Base-by-base conservation (phyloP, 1,140 invertebrate species). In the Bombus haemorrhoidalis region DNA sequence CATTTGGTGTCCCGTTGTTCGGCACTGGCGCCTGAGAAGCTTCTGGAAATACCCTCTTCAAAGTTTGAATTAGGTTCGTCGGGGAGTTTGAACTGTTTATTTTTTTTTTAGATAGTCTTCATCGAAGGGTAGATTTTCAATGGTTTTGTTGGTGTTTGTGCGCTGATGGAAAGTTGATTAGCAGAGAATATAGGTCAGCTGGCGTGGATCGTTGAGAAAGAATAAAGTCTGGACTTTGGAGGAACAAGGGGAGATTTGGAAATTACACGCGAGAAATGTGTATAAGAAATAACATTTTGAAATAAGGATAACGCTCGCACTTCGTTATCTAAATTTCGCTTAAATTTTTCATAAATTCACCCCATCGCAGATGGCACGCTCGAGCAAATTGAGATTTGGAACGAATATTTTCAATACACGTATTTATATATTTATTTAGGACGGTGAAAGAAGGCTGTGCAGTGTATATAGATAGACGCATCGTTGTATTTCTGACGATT, bases 401-500 rank as follows among this genome's bases (percentile, higher is more conserved):
- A 39, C 1, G 32, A 39, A 28, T 47, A 53, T 53, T 62, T 66
- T 83, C 25, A 41, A 66, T 66, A 32, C 25, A 3, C 2, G 62
- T 83, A 76, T 76, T 79, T 80, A 53, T 85, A 37, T 85, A 80
- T 85, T 85, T 85, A 59, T 47, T 73, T 85, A 73, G 83, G 76
- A 85, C 32, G 22, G 41, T 85, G n/a, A 85, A 85, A 80, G 68
- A 39, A 80, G 78, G n/a, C 83, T 25, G 57, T 80, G 34, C 53
- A 37, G 34, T 34, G 77, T 85, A 47, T 76, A 32, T 9, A 66
- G 43, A 62, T 59, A 86, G 37, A 57, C 34, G 28, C 77, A 75
- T 83, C 82, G 79, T 85, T 87, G 82, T 89, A 84, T 76, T 88
- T 39, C 59, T 57, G 34, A 72, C 68, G 81, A 84, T 66, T 86